These are phyloP conservation scores for Gonioctena quinquepunctata DNA, from an alignment of 1,140 invertebrate genomes.

Conservation along the genomic window DNA sequence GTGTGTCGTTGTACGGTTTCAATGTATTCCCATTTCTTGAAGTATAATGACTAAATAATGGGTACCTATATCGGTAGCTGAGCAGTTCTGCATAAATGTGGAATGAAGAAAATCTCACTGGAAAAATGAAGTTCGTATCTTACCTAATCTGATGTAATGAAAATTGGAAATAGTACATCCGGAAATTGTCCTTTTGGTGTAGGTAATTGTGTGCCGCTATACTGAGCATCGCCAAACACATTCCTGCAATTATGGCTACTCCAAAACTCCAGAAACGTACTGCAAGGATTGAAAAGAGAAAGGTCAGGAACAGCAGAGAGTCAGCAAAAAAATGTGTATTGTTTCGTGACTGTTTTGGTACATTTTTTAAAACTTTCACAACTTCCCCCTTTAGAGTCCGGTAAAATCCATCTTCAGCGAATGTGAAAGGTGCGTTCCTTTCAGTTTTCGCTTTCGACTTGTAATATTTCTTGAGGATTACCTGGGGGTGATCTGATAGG, in stretches of 20 bases:
- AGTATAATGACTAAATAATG: too few relatives aligned
- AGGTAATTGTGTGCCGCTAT: slow-evolving; percentile 80
- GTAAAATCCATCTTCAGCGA: slow-evolving; percentile 70
- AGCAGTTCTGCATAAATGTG: too few relatives aligned
- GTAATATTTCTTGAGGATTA: slow-evolving; percentile 64
- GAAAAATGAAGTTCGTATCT: too few relatives aligned
- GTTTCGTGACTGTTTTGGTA: slow-evolving; percentile 43
- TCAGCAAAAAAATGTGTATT: slow-evolving; percentile 62
- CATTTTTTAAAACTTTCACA: slow-evolving; percentile 38
- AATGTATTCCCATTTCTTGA: too few relatives aligned
- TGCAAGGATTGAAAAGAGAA: slow-evolving; percentile 60
- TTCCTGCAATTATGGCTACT: slow-evolving; percentile 58
- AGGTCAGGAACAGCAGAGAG: slow-evolving; percentile 57
- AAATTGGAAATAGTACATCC: slow-evolving; percentile 82
- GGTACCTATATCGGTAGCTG: too few relatives aligned
- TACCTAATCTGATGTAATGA: slow-evolving; percentile 65
- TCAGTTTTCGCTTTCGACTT: slow-evolving; percentile 59
- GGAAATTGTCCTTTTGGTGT: slow-evolving; percentile 77
- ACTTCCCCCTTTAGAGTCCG: slow-evolving; percentile 64
- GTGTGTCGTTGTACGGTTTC: too few relatives aligned
- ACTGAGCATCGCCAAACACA: slow-evolving; percentile 62
- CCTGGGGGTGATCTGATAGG: slow-evolving; percentile 56
- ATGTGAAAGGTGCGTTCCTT: slow-evolving; percentile 66
- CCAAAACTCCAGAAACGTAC: slow-evolving; percentile 57
- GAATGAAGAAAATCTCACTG: too few relatives aligned